These are phyloP conservation scores for Eristalinus aeneus DNA, from an alignment of 2,888 invertebrate species.

Conservation along the genomic window DNA sequence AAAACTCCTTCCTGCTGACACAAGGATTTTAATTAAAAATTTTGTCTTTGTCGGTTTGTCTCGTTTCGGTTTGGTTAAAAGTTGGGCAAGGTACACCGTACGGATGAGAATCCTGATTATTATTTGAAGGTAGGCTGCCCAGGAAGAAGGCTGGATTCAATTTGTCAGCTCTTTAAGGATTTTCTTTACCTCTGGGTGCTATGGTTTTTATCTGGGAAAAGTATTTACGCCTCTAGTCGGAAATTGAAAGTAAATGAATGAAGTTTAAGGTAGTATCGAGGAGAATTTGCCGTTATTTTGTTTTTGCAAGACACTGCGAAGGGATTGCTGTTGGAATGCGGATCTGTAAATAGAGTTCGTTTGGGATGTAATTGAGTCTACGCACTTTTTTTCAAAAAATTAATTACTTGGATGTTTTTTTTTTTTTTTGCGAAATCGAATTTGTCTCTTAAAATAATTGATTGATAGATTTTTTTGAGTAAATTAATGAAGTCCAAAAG, in stretches of 20 bases:
- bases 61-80: slow-evolving; percentile 64
- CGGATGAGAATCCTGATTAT: slow-evolving; percentile 32
- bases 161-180: slow-evolving; percentile 46
- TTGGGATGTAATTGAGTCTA: too few relatives aligned
- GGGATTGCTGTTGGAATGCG: too few relatives aligned
- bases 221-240: slow-evolving; percentile 52
- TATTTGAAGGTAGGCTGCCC: slow-evolving; percentile 43
- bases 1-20: slow-evolving; percentile 68
- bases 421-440: too few relatives aligned
- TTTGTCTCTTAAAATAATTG: too few relatives aligned
- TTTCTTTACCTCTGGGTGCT: not conserved
- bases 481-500: too few relatives aligned
- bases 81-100: slow-evolving; percentile 42
- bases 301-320: too few relatives aligned
- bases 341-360: too few relatives aligned
- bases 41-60: slow-evolving; percentile 69
- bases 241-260: slow-evolving; percentile 43
- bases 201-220: not conserved
- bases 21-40: slow-evolving; percentile 71
- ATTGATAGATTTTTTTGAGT: too few relatives aligned
- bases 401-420: too few relatives aligned
- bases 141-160: slow-evolving; percentile 54
- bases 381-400: too few relatives aligned
- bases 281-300: too few relatives aligned
- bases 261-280: not conserved